phyloP scores from a whole-genome alignment of 1,140 invertebrate genomes.

The Platyscapa corneri region DNA sequence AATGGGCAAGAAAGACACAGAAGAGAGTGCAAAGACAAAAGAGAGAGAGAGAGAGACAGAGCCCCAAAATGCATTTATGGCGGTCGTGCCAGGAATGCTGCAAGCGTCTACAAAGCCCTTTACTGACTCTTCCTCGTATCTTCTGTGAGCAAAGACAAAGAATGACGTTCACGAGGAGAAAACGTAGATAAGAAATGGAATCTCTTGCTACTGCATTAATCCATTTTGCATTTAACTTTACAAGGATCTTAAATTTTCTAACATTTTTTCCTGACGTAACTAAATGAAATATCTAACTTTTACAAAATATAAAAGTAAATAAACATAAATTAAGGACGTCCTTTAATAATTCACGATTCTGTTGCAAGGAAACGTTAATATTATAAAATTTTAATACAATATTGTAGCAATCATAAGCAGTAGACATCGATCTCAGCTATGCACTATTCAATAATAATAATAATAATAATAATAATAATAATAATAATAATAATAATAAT shows the following conservation, averaged over 20 bases:
- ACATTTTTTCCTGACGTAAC: neutral
- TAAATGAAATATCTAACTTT: neutral
- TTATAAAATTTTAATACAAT: slow-evolving; percentile 6
- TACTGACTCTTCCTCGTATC: slow-evolving; percentile 11
- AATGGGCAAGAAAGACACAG: slow-evolving; percentile 33
- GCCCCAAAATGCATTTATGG: slow-evolving; percentile 57
- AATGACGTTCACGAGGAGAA: neutral
- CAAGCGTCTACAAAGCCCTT: slow-evolving; percentile 31
- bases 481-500: too few species aligned
- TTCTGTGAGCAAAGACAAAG: slow-evolving; percentile 29
- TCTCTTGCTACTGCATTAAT: slow-evolving; percentile 32
- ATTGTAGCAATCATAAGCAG: neutral
- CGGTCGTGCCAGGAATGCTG: slow-evolving; percentile 58
- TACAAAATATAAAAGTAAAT: neutral
- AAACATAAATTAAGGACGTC: neutral
- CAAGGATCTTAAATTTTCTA: neutral
- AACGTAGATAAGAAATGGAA: slow-evolving; percentile 22
- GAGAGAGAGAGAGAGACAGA: slow-evolving; percentile 25
- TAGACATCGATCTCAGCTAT: neutral
- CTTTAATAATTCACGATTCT: neutral
- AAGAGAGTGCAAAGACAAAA: slow-evolving; percentile 4
- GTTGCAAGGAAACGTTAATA: neutral
- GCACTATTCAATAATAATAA: slow-evolving; percentile 17
- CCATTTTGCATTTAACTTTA: neutral
- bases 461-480: too few species aligned